phyloP scores from a whole-genome alignment of 2,797 vertebrate genomes.

The Muscicapa striata region DNA sequence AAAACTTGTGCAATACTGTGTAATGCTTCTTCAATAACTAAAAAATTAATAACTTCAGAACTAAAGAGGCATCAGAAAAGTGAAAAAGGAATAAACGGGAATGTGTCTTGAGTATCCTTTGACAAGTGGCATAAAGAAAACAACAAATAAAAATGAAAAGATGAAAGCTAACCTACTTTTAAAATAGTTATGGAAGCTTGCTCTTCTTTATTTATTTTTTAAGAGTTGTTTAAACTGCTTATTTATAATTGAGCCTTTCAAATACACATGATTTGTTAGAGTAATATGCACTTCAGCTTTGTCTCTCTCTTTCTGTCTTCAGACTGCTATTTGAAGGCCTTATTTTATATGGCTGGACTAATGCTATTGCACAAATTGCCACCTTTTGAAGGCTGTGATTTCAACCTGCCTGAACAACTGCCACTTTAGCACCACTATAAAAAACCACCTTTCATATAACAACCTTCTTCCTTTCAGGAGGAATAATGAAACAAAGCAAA shows the following conservation, averaged over 20 bases:
- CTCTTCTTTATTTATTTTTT: neutral
- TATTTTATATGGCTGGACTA: conserved; percentile 15
- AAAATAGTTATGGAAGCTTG: conserved; percentile 15
- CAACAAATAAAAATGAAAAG: conserved; percentile 13
- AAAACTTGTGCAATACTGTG: neutral
- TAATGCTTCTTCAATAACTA: neutral
- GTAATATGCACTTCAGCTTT: neutral
- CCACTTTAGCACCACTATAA: conserved; percentile 49
- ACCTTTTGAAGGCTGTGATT: conserved; percentile 22
- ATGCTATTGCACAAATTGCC: conserved; percentile 56
- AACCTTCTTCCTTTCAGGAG: conserved; percentile 11
- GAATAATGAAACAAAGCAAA: neutral
- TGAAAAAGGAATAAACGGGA: neutral
- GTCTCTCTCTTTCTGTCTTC: neutral
- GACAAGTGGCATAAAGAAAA: neutral
- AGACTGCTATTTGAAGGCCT: conserved; percentile 12
- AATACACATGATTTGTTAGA: conserved; percentile 40
- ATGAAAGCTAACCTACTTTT: conserved; percentile 36
- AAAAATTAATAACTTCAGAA: neutral
- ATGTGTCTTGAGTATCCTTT: neutral
- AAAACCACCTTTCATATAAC: conserved; percentile 20
- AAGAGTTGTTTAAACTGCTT: neutral
- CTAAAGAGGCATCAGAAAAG: neutral
- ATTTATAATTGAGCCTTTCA: conserved; percentile 30
- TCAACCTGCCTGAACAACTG: conserved; percentile 30